Percentiles rank a stretch among this genome's conserved stretches.
Conservation (phyloP, 2,113 vertebrate species). For the Protobothrops mucrosquamatus region DNA sequence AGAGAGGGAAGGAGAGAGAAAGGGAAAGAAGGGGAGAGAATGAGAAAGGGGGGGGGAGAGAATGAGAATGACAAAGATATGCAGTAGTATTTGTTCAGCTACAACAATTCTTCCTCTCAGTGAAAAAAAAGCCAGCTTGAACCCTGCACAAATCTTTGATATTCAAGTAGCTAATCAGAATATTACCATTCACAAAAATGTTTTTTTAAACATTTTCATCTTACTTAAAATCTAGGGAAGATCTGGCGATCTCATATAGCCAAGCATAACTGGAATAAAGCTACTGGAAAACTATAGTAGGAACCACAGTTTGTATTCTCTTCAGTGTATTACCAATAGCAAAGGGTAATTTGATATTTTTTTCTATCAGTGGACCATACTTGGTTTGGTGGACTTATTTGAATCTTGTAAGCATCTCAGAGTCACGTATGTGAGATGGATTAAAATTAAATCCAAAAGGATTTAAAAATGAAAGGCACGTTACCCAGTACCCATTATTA, state of each 20-base stretch:
- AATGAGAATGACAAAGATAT: constrained; percentile 22
- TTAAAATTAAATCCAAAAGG: background rate
- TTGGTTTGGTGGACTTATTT: background rate
- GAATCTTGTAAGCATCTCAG: background rate
- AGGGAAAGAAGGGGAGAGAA: constrained; percentile 6
- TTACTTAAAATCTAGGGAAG: background rate
- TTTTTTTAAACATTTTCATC: background rate
- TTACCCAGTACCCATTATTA: background rate
- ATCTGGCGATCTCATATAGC: background rate
- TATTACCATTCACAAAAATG: background rate
- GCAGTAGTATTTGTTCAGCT: constrained; percentile 6
- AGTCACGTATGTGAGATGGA: background rate
- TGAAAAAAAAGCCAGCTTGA: background rate
- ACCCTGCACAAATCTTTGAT: background rate
- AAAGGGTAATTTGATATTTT: background rate
- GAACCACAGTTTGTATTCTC: background rate
- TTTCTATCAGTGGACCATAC: background rate
- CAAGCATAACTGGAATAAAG: background rate
- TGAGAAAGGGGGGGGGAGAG: constrained; percentile 43
- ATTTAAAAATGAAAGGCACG: background rate
- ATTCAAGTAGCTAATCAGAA: background rate
- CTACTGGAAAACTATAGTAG: background rate
- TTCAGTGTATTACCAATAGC: background rate
- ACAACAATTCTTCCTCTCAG: background rate
- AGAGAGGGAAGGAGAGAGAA: constrained; percentile 46